Evolutionary conservation across 2,113 vertebrate genomes (phyloP), one percentile per base, ranked within the genome.

Genomic region (Burhinus bistriatus): DNA sequence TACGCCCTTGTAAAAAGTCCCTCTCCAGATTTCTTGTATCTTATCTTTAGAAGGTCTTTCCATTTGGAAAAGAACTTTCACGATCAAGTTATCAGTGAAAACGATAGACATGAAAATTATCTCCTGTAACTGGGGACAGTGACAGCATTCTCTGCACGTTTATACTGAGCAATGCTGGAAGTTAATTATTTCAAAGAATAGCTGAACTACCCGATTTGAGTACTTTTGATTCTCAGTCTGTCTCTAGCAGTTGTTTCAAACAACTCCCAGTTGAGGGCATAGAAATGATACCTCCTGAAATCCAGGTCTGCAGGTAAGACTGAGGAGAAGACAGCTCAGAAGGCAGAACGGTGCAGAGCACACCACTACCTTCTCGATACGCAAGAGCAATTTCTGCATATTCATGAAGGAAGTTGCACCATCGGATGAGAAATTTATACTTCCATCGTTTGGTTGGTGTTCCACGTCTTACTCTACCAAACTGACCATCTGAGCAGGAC

Each of bases 361-460:
- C 34, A 20, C 55, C 65, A 4, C 18, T 2, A 66, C 36, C 61
- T 72, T 47, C 36, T 34, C 6, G 11, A 13, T 5, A 21, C 12
- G 1, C 1, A 3, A 6, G 5, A 58, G 76, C 27, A 45, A 44
- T n/a, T 51, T 22, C 36, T 57, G 12, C 12, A 5, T 34, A 3
- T 29, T 34, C 27, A 21, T 3, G 42, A 29, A 51, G 26, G 42
- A 57, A 42, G 52, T 0, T 11, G 66, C 22, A n/a, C 44, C 64
- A 44, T 11, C 78, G n/a, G 23, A 42, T 51, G 68, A 57, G 27
- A 68, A 64, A 55, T 5, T 8, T 11, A 6, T 13, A 13, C 36
- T 55, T 17, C 8, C 34, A 9, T 4, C 21, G 26, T 51, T 52
- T 12, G 11, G 17, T 23, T 55, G 44, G 25, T 44, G 40, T 16